These are phyloP conservation scores for Bombus polaris DNA, from an alignment of 1,140 invertebrate species.

Conservation along the genomic window DNA sequence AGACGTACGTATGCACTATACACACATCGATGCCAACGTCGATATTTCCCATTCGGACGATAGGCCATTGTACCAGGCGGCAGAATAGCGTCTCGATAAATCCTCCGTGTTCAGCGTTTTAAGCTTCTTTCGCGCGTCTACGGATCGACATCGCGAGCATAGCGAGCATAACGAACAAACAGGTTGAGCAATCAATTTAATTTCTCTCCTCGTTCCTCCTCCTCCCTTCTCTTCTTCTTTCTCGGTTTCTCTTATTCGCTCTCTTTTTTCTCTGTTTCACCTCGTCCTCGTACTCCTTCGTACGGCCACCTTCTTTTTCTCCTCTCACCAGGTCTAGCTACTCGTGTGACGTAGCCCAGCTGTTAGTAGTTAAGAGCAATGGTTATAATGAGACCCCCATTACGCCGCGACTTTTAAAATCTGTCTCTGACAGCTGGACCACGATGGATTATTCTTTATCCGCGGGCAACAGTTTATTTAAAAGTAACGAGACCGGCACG, in stretches of 20 bases:
- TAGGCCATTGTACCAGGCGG: neutral
- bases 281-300: neutral
- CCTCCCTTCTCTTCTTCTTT: neutral
- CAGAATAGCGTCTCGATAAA: slow-evolving; percentile 26
- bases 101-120: slow-evolving; percentile 26
- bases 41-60: slow-evolving; percentile 28
- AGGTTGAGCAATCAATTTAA: slow-evolving; percentile 78
- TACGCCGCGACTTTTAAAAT: slow-evolving; percentile 75
- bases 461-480: slow-evolving; percentile 60
- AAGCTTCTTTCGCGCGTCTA: slow-evolving; percentile 38
- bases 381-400: slow-evolving; percentile 75
- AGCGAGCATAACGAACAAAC: slow-evolving; percentile 70
- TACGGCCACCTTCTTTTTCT: neutral
- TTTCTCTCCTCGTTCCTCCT: slow-evolving; percentile 49
- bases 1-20: neutral
- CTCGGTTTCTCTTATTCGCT: neutral
- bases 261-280: neutral
- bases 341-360: slow-evolving; percentile 71
- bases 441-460: slow-evolving; percentile 70
- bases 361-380: slow-evolving; percentile 67
- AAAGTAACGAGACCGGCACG: slow-evolving; percentile 58
- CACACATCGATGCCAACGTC: neutral
- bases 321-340: slow-evolving; percentile 6
- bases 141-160: slow-evolving; percentile 33
- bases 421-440: slow-evolving; percentile 73